Evolutionary conservation across 1,140 invertebrate species (phyloP).

Genomic region (Drosophila repleta): DNA sequence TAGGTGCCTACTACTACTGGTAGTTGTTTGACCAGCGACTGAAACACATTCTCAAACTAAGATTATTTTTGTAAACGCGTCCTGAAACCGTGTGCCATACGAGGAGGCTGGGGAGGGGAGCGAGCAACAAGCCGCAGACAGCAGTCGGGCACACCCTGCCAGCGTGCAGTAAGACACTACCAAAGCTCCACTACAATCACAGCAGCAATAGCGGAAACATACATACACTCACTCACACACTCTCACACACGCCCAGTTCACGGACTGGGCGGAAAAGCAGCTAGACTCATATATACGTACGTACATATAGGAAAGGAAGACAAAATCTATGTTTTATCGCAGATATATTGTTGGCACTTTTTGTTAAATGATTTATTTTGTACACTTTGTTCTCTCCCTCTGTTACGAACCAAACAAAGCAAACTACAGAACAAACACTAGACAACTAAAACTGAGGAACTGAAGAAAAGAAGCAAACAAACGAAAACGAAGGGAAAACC

Average conservation of each 20-base stretch:
- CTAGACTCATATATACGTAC: conserved; percentile 58
- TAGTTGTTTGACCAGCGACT: conserved; percentile 46
- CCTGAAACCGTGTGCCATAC: conserved; percentile 77
- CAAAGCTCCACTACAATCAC: conserved; percentile 37
- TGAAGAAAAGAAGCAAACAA: conserved; percentile 36
- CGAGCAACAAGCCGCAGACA: background rate
- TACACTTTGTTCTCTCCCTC: conserved; percentile 45
- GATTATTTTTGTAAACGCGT: conserved; percentile 77
- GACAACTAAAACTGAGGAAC: conserved; percentile 32
- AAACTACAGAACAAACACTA: conserved; percentile 68
- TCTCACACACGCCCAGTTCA: conserved; percentile 45
- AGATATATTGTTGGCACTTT: conserved; percentile 55
- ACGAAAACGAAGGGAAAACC: no score
- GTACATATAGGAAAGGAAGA: conserved; percentile 11
- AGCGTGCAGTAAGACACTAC: conserved; percentile 31
- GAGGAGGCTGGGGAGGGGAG: conserved; percentile 12
- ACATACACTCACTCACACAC: conserved; percentile 30
- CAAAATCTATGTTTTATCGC: conserved; percentile 64
- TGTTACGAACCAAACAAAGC: conserved; percentile 44
- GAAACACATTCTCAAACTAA: conserved; percentile 61
- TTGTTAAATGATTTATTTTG: conserved; percentile 64
- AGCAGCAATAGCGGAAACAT: conserved; percentile 14
- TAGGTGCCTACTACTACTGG: conserved; percentile 29
- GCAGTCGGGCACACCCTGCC: conserved; percentile 9
- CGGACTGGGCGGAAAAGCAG: conserved; percentile 50